Conservation (phyloP, 2,113 vertebrate genomes). For the Sylvilagus bachmani region DNA sequence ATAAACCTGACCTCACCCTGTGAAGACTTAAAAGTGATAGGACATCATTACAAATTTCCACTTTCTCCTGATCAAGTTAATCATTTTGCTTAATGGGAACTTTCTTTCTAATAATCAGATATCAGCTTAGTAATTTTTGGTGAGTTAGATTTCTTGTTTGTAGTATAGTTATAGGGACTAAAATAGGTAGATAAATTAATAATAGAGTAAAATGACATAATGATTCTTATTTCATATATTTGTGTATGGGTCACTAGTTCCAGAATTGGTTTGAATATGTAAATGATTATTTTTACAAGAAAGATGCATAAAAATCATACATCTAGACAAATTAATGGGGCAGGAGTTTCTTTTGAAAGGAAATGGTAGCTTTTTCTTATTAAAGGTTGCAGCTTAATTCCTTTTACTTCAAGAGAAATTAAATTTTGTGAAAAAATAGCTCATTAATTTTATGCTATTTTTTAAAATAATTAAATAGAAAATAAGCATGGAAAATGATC, state of each 20-base stretch:
- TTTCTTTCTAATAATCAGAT: conserved; percentile 1
- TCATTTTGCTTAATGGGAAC: not conserved
- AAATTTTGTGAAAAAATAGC: conserved; percentile 40
- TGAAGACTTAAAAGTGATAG: not conserved
- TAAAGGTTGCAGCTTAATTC: conserved; percentile 34
- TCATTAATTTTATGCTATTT: conserved; percentile 60
- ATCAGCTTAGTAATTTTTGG: not conserved
- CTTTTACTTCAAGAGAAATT: not conserved
- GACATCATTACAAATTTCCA: not conserved
- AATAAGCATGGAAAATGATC: not conserved
- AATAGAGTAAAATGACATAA: not conserved
- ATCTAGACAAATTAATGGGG: not conserved
- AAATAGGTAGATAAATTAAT: conserved; percentile 5
- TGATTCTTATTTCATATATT: not conserved
- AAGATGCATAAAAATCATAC: not conserved
- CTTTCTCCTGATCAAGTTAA: not conserved
- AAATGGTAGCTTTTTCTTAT: not conserved
- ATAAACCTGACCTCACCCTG: not conserved
- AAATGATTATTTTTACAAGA: not conserved
- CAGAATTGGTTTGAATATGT: conserved; percentile 25
- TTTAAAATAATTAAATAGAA: conserved; percentile 44
- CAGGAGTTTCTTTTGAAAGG: conserved; percentile 21
- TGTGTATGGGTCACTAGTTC: not conserved
- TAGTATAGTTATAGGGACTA: not conserved
- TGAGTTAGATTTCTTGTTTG: not conserved